A percentile compares a stretch with the other conserved stretches of the same genome.
phyloP scores from a whole-genome alignment of 2,113 vertebrate genomes.

The Suncus etruscus region DNA sequence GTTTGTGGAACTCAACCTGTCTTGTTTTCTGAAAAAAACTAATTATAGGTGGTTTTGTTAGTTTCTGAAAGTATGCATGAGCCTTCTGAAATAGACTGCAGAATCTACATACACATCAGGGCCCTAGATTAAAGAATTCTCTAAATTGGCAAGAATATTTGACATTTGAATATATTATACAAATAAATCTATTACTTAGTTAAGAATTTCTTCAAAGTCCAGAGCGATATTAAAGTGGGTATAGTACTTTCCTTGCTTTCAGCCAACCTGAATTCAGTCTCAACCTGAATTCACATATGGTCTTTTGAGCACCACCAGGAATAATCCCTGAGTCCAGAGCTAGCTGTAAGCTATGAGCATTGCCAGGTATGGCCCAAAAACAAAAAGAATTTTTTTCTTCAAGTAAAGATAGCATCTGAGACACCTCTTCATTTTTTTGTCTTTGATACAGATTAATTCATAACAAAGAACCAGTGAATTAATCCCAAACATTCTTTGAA shows the following conservation, averaged over 20 bases:
- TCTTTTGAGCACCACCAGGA: too few species aligned
- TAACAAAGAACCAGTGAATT: not conserved
- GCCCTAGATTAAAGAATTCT: slow-evolving; percentile 52
- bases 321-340: too few species aligned
- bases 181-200: slow-evolving; percentile 57
- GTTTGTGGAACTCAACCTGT: slow-evolving; percentile 55
- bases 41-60: slow-evolving; percentile 35
- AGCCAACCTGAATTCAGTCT: too few species aligned
- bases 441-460: slow-evolving; percentile 24
- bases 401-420: slow-evolving; percentile 38
- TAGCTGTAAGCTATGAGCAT: too few species aligned
- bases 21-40: slow-evolving; percentile 62
- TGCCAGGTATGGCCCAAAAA: too few species aligned
- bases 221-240: too few species aligned
- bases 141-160: slow-evolving; percentile 51
- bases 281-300: too few species aligned
- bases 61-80: slow-evolving; percentile 38
- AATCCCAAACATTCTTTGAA: not conserved
- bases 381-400: not conserved
- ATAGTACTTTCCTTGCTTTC: too few species aligned
- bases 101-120: not conserved
- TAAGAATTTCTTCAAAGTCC: slow-evolving; percentile 27
- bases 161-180: slow-evolving; percentile 71
- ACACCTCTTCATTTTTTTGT: slow-evolving; percentile 57
- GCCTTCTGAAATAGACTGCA: slow-evolving; percentile 53